phyloP scores from a whole-genome alignment of 2,113 vertebrate genomes.

The Cairina moschata region DNA sequence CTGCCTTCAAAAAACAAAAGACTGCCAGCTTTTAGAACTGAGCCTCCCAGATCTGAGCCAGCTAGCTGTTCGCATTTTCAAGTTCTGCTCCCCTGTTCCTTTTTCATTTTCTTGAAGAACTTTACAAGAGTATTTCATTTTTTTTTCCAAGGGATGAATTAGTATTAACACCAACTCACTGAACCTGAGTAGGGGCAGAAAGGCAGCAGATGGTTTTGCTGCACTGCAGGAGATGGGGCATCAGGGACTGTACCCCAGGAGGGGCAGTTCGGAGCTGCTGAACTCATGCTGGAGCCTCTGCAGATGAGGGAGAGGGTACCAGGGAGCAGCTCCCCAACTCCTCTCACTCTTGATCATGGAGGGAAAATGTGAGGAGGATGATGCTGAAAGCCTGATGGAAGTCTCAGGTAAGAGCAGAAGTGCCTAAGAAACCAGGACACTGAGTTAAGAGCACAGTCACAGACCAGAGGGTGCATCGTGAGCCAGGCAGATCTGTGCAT shows the following conservation, averaged over 20 bases:
- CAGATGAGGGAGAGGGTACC: no score
- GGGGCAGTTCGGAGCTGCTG: no score
- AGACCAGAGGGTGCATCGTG: neutral
- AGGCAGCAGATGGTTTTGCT: no score
- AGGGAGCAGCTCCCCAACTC: no score
- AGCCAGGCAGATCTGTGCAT: neutral
- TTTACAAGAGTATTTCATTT: neutral
- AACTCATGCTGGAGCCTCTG: no score
- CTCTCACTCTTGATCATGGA: no score
- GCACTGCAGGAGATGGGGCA: no score
- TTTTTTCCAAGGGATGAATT: neutral
- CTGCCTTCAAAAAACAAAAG: neutral
- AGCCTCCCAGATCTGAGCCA: no score
- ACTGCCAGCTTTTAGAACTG: neutral
- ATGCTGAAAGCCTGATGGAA: accelerated
- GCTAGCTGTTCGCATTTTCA: neutral
- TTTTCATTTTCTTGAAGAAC: neutral
- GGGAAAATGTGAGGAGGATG: no score
- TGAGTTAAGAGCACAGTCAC: accelerated
- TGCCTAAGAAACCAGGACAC: neutral
- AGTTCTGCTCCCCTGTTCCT: neutral
- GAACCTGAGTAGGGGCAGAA: no score
- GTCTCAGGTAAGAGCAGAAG: accelerated
- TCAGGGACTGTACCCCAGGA: no score
- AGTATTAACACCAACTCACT: neutral